Conservation (phyloP, 2,113 vertebrate genomes). For the Phalacrocorax carbo region DNA sequence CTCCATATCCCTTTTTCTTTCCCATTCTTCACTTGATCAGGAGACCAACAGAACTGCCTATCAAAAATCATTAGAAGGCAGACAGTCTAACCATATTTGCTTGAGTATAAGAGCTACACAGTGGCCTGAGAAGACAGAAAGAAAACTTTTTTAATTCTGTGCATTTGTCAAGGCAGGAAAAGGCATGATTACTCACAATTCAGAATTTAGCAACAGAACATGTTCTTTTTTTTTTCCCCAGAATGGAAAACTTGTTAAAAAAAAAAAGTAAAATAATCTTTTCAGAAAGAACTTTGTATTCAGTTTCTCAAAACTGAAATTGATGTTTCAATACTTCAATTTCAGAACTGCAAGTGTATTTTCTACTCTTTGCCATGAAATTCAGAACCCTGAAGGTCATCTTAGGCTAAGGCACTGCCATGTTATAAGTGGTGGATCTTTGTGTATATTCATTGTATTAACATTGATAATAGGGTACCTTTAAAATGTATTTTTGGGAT, state of each 20-base stretch:
- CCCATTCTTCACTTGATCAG: background rate
- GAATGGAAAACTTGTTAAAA: accelerated
- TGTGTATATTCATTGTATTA: background rate
- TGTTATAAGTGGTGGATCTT: background rate
- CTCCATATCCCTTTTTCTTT: background rate
- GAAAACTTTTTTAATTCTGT: background rate
- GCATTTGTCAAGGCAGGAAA: background rate
- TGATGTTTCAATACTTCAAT: background rate
- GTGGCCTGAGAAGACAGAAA: background rate
- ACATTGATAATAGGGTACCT: background rate
- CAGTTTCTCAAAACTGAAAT: background rate
- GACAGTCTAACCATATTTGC: background rate
- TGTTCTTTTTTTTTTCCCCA: accelerated
- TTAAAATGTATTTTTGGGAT: background rate
- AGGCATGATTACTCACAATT: background rate
- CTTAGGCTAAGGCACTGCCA: background rate
- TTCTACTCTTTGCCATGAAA: background rate
- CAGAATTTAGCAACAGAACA: background rate
- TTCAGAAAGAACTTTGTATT: background rate
- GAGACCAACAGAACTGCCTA: background rate
- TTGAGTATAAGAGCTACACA: background rate
- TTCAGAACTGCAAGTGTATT: background rate
- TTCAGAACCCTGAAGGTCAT: background rate
- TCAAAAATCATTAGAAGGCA: background rate
- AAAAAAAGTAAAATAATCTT: background rate